Evolutionary conservation across 2,797 vertebrate species (phyloP), one percentile per base, ranked within the genome.

Genomic region (Falco naumanni): DNA sequence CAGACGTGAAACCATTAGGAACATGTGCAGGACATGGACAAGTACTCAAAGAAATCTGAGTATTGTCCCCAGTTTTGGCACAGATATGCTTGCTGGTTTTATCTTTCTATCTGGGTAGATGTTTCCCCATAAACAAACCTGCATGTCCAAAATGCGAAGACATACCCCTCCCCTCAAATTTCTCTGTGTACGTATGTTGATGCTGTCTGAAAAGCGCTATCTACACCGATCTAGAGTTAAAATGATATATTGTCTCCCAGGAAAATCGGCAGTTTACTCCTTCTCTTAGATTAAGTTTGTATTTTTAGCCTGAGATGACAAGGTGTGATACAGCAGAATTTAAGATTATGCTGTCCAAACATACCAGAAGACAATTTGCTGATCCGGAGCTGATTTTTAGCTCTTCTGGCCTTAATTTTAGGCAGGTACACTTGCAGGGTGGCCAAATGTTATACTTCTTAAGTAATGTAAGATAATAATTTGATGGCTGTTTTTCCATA

Each of bases 111-210:
- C 69, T 81, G 61, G 21, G 6, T 45, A 24, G 37, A 26, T 69
- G 15, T 50, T 61, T 70, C 22, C 17, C 31, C 50, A 16, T 56
- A 70, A 80, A 57, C 20, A 60, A 71, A 33, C 33, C 10, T 0
- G 2, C 4, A 39, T 2, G 13, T 1, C 33, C 28, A 13, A 34
- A 24, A 26, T 6, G 11, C 66, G 45, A 19, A 28, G 13, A 8
- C 2, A 6, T 16, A 11, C 7, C 7, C 33, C 8, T 31, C 34
- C 6, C 6, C 5, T 13, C 21, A 0, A 14, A 12, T 53, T 79
- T 63, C 18, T 19, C 16, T 71, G 5, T 25, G 5, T 66, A 15
- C 41, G 15, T 21, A 16, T 76, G 39, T 63, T 90, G 68, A 16
- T 61, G n/a, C 21, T 64, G 9, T 11, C 54, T 88, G 68, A 50